These are phyloP conservation scores for Spicauda simplicius DNA, from an alignment of 2,888 invertebrate species.

Conservation along the genomic window DNA sequence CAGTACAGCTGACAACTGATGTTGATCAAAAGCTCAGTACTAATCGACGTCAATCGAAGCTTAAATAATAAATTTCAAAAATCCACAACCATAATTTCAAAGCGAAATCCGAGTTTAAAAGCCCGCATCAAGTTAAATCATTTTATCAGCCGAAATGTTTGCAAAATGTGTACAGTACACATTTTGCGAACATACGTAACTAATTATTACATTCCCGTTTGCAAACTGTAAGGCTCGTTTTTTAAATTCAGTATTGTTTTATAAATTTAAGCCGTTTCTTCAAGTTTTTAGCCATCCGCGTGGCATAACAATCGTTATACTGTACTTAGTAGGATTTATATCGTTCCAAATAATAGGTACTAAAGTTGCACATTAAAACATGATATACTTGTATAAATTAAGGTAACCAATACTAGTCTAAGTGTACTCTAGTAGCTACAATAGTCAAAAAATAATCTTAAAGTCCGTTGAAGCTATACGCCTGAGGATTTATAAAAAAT, in stretches of 20 bases:
- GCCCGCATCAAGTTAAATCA: neutral
- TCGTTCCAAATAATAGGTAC: too few species aligned
- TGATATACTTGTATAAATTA: too few species aligned
- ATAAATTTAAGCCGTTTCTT: neutral
- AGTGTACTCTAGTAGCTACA: too few species aligned
- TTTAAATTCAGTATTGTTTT: neutral
- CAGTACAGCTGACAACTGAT: slow-evolving; percentile 31
- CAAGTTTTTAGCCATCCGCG: too few species aligned
- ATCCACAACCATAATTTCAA: slow-evolving; percentile 4
- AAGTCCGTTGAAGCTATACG: too few species aligned
- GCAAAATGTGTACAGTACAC: neutral
- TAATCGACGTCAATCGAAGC: slow-evolving; percentile 32
- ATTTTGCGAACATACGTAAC: too few species aligned
- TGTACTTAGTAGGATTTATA: too few species aligned
- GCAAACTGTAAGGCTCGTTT: neutral
- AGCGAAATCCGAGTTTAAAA: neutral
- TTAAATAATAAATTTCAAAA: slow-evolving; percentile 32
- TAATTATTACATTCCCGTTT: neutral
- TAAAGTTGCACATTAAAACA: too few species aligned
- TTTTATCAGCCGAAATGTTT: neutral
- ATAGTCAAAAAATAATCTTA: too few species aligned
- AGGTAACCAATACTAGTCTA: too few species aligned
- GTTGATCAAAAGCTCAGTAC: slow-evolving; percentile 33
- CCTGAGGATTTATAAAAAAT: too few species aligned
- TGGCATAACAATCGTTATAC: too few species aligned